Evolutionary conservation across 2,113 vertebrate species (phyloP), one percentile per base, ranked within the genome.

Genomic region (Misgurnus anguillicaudatus): DNA sequence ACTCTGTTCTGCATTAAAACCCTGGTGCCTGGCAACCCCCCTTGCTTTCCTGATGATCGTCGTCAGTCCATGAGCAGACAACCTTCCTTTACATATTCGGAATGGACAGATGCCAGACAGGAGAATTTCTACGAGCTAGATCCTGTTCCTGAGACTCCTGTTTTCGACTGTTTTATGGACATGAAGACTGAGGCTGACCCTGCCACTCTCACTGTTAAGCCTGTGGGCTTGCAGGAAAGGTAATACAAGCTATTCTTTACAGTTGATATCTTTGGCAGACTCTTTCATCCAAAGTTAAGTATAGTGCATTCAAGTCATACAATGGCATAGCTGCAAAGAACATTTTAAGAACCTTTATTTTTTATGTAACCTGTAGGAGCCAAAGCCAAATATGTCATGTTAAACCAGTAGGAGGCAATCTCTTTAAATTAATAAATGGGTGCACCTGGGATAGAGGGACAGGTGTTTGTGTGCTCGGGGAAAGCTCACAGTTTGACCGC

Each of bases 211-310:
- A 94, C 93, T 0, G 96, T 99, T 86, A 97, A 97, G 86, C 91
- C 96, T 13, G 89, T 98, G 88, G 97, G 97, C 83, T 94, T 99
- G 83, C 97, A 99, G 90, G 97, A 99, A 92, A 97, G 97, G 98
- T 98, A 39, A 92, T 90, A 31, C 36, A 0, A 17, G 9, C 21
- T 57, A 8, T 51, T 48, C 24, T 51, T 53, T 64, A 16, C 4
- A 64, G 39, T 38, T 53, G 19, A 68, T 45, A 31, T 73, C 19
- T 61, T 45, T 57, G n/a, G n/a, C n/a, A n/a, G n/a, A n/a, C n/a
- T n/a, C n/a, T n/a, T n/a, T n/a, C n/a, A n/a, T n/a, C n/a, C n/a
- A n/a, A n/a, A n/a, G n/a, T n/a, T n/a, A n/a, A n/a, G n/a, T n/a
- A n/a, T n/a, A n/a, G n/a, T 31, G 24, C 24, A 31, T 31, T 31